phyloP scores from a whole-genome alignment of 2,888 invertebrate genomes.

The Beris morrisii region DNA sequence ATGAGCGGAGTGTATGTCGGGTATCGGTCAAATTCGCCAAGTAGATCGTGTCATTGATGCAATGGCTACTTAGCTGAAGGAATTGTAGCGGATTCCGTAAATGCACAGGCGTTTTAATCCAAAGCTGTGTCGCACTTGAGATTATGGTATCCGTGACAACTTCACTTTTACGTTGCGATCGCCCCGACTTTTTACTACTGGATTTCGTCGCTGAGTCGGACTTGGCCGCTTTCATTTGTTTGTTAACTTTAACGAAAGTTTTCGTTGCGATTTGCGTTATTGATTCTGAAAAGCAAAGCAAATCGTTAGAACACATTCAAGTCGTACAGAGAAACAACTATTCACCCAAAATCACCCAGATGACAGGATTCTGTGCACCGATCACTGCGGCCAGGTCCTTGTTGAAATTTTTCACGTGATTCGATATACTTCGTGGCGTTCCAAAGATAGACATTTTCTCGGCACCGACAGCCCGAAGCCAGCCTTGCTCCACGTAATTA shows the following conservation, averaged over 20 bases:
- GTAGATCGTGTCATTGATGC: slow-evolving; percentile 44
- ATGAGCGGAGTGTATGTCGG: slow-evolving; percentile 31
- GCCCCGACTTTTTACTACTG: slow-evolving; percentile 6
- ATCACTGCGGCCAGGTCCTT: slow-evolving; percentile 42
- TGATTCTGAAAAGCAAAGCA: slow-evolving; percentile 38
- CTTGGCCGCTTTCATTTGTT: slow-evolving; percentile 31
- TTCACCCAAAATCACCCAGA: slow-evolving; percentile 43
- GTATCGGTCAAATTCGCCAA: slow-evolving; percentile 40
- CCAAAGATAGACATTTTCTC: slow-evolving; percentile 48
- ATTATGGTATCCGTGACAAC: slow-evolving; percentile 43
- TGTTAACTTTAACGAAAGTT: slow-evolving; percentile 41
- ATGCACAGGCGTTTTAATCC: slow-evolving; percentile 46
- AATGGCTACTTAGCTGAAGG: slow-evolving; percentile 44
- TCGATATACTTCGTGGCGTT: slow-evolving; percentile 43
- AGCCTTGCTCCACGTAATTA: slow-evolving; percentile 43
- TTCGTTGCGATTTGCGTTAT: slow-evolving; percentile 43
- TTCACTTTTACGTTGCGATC: slow-evolving; percentile 39
- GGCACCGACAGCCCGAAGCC: slow-evolving; percentile 43
- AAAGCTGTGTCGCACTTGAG: slow-evolving; percentile 44
- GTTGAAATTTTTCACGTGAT: slow-evolving; percentile 44
- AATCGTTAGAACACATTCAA: not conserved
- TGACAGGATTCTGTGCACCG: slow-evolving; percentile 40
- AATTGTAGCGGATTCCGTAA: slow-evolving; percentile 45
- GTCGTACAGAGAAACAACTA: too few relatives aligned
- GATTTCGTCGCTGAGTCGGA: slow-evolving; percentile 2